Percentiles rank a stretch among this genome's conserved stretches.
Evolutionary conservation across 2,113 vertebrate genomes (phyloP).

Genomic region (Synodontis membranacea): DNA sequence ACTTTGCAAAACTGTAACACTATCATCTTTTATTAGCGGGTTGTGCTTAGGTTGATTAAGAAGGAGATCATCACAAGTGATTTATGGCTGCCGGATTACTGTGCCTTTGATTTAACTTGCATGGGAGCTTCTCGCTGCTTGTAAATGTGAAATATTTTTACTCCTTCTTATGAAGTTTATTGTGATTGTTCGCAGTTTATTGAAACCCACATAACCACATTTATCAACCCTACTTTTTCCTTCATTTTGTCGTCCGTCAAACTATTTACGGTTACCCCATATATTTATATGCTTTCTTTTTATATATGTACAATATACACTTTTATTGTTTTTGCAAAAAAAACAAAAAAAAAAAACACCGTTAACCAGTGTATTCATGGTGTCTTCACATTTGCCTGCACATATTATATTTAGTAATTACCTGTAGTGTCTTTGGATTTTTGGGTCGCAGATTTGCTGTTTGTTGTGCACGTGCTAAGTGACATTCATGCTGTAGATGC

Average conservation of each 20-base stretch:
- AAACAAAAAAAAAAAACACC: too few relatives aligned
- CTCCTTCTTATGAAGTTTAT: slow-evolving; percentile 50
- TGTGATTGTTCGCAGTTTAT: slow-evolving; percentile 46
- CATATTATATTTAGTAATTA: slow-evolving; percentile 24
- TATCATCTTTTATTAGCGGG: slow-evolving; percentile 64
- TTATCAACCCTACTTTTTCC: slow-evolving; percentile 25
- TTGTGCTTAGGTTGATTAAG: slow-evolving; percentile 67
- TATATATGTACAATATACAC: not conserved
- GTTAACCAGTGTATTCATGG: not conserved
- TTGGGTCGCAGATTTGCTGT: slow-evolving; percentile 40
- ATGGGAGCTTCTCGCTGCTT: slow-evolving; percentile 45
- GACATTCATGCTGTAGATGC: slow-evolving; percentile 43
- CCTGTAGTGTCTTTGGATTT: slow-evolving; percentile 21
- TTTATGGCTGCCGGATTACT: slow-evolving; percentile 63
- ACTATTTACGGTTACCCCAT: slow-evolving; percentile 1
- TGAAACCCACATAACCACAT: slow-evolving; percentile 36
- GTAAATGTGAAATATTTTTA: slow-evolving; percentile 55
- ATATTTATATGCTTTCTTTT: not conserved
- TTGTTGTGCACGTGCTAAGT: slow-evolving; percentile 44
- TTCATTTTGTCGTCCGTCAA: slow-evolving; percentile 28
- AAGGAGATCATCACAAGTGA: slow-evolving; percentile 58
- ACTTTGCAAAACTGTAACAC: slow-evolving; percentile 65
- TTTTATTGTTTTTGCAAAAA: not conserved
- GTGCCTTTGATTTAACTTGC: slow-evolving; percentile 58
- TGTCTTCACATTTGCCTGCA: not conserved